Percentiles rank a stretch among this genome's conserved stretches.
Conservation (phyloP, 2,797 vertebrate genomes). For the Bradypodion ventrale region DNA sequence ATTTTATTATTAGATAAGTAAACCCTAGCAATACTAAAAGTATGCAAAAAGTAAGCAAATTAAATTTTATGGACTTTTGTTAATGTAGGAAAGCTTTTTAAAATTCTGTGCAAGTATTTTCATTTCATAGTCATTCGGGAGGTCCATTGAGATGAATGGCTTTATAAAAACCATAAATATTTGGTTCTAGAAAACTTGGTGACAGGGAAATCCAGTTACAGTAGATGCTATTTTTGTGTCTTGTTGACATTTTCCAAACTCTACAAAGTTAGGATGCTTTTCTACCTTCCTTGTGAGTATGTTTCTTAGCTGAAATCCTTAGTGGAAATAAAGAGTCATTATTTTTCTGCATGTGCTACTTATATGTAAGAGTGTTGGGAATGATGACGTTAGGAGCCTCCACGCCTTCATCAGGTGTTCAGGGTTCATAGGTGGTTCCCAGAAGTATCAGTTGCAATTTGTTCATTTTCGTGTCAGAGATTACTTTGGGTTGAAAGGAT, state of each 20-base stretch:
- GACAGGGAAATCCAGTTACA: background rate
- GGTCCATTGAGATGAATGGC: background rate
- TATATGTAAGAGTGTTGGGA: conserved; percentile 12
- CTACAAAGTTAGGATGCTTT: too few relatives aligned
- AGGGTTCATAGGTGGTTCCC: background rate
- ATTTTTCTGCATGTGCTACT: background rate
- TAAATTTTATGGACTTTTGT: background rate
- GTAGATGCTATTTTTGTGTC: background rate
- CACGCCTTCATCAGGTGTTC: background rate
- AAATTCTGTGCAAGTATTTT: background rate
- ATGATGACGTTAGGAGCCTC: background rate
- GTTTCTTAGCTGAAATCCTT: background rate
- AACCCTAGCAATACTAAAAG: background rate
- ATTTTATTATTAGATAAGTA: background rate
- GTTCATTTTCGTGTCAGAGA: too few relatives aligned
- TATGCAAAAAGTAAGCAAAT: background rate
- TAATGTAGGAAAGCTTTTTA: background rate
- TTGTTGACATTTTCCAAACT: background rate
- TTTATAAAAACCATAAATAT: background rate
- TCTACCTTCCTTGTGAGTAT: background rate
- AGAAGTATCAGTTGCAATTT: too few relatives aligned
- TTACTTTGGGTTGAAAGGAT: too few relatives aligned
- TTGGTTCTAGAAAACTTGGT: background rate
- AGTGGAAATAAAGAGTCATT: conserved; percentile 1
- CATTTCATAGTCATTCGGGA: background rate